These are phyloP conservation scores for Tupaia chinensis DNA, from an alignment of 2,113 vertebrate genomes.

Conservation along the genomic window DNA sequence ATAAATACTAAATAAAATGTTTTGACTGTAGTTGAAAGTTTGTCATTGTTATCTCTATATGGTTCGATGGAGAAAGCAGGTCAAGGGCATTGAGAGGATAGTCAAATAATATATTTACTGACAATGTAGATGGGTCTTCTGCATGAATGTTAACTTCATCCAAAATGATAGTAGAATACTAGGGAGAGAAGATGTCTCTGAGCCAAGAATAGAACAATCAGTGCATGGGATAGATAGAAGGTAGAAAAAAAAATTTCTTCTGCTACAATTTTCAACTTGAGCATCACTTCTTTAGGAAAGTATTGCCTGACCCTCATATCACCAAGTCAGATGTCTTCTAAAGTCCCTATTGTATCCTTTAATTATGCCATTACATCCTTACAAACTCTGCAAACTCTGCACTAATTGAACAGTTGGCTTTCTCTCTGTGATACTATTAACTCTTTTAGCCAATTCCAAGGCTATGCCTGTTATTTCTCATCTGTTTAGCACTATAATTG, in stretches of 20 bases:
- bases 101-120: background rate
- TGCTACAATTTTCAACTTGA: background rate
- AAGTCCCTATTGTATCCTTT: background rate
- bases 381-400: background rate
- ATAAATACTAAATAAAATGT: background rate
- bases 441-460: background rate
- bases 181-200: background rate
- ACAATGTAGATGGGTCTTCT: background rate
- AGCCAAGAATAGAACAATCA: background rate
- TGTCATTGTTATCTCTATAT: background rate
- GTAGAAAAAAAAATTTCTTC: background rate
- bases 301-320: background rate
- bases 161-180: background rate
- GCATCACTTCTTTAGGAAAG: background rate
- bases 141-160: background rate
- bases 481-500: slow-evolving; percentile 2
- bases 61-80: background rate
- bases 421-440: slow-evolving; percentile 15
- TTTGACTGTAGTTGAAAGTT: background rate
- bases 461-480: background rate
- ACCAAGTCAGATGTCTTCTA: background rate
- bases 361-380: background rate
- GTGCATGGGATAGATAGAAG: background rate
- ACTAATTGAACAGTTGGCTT: slow-evolving; percentile 25
- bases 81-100: background rate